Conservation (phyloP, 2,797 vertebrate genomes). For the Setipinna tenuifilis region DNA sequence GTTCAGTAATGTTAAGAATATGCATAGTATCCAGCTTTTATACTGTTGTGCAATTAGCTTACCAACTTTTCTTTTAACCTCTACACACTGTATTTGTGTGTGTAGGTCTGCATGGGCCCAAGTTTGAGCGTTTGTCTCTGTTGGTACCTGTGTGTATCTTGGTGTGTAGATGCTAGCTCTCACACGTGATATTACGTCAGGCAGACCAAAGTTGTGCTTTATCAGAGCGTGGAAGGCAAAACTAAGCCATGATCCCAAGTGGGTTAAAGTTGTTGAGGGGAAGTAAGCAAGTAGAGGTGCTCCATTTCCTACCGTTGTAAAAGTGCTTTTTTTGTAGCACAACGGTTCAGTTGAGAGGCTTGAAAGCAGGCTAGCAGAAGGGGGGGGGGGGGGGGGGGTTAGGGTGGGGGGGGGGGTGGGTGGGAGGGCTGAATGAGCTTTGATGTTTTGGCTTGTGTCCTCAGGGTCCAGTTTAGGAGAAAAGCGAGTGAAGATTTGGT, state of each 20-base stretch:
- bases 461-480: slow-evolving; percentile 12
- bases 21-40: too few relatives aligned
- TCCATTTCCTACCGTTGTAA: neutral
- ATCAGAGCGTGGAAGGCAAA: neutral
- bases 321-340: neutral
- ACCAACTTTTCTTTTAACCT: too few relatives aligned
- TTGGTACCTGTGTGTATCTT: neutral
- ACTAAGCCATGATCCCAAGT: neutral
- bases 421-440: neutral
- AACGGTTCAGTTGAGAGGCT: neutral
- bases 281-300: neutral
- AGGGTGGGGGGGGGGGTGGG: neutral
- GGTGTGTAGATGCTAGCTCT: neutral
- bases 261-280: neutral
- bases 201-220: neutral
- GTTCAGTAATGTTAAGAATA: too few relatives aligned
- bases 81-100: neutral
- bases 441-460: slow-evolving; percentile 7
- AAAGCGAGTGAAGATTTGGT: slow-evolving; percentile 11
- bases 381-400: neutral
- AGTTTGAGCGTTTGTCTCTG: neutral
- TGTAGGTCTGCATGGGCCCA: neutral
- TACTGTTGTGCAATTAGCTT: too few relatives aligned
- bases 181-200: neutral
- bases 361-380: neutral